phyloP scores from a whole-genome alignment of 1,140 invertebrate species.

The Drosophila funebris region DNA sequence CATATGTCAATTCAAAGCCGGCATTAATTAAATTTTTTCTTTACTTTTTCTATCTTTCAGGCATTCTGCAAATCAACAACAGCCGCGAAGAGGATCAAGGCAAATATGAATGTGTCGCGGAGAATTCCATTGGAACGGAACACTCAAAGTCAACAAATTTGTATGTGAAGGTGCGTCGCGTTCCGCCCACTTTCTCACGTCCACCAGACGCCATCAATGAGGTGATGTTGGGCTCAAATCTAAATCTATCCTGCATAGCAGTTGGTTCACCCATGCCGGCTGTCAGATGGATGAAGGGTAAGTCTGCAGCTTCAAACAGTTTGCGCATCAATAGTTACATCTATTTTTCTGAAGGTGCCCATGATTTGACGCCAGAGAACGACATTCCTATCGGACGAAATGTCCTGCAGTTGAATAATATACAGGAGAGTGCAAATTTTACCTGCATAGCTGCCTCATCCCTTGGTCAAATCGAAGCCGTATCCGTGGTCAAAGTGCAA shows the following conservation, averaged over 20 bases:
- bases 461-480: slow-evolving; percentile 94
- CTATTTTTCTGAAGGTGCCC: slow-evolving; percentile 84
- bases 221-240: slow-evolving; percentile 94
- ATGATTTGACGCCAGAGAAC: slow-evolving; percentile 93
- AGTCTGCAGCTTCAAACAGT: neutral
- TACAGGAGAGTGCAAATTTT: slow-evolving; percentile 97
- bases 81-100: slow-evolving; percentile 96
- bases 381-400: slow-evolving; percentile 93
- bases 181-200: slow-evolving; percentile 97
- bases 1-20: too few relatives aligned
- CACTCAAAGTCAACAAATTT: slow-evolving; percentile 95
- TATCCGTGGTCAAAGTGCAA: slow-evolving; percentile 96
- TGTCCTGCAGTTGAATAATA: slow-evolving; percentile 92
- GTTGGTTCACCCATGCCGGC: slow-evolving; percentile 98
- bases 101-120: slow-evolving; percentile 96
- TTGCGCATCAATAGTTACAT: neutral
- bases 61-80: slow-evolving; percentile 95
- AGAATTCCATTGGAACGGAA: slow-evolving; percentile 95
- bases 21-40: neutral
- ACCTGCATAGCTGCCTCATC: slow-evolving; percentile 98
- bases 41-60: slow-evolving; percentile 85
- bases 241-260: slow-evolving; percentile 98
- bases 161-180: slow-evolving; percentile 97
- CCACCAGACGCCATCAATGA: slow-evolving; percentile 92
- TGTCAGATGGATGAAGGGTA: slow-evolving; percentile 97